A percentile compares a stretch with the other conserved stretches of the same genome.
Evolutionary conservation across 2,797 vertebrate species (phyloP).

Genomic region (Merluccius polli): DNA sequence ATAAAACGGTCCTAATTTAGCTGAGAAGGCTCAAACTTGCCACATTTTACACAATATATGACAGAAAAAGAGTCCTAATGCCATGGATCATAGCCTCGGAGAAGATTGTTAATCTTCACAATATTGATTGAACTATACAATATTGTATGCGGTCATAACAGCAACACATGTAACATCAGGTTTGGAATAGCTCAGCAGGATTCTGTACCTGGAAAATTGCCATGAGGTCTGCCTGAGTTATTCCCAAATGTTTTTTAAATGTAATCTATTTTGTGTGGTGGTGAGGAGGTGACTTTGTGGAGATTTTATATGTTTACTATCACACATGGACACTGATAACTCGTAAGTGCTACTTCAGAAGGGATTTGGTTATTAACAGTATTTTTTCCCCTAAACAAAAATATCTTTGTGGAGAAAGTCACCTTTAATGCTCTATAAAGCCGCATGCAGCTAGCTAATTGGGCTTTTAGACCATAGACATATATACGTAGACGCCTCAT

Average conservation of each 20-base stretch:
- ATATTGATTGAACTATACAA: constrained; percentile 19
- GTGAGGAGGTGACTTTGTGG: neutral
- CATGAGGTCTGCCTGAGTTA: neutral
- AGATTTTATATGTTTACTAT: neutral
- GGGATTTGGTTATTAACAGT: constrained; percentile 35
- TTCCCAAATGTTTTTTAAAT: neutral
- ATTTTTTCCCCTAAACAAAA: constrained; percentile 30
- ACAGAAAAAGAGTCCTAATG: constrained; percentile 14
- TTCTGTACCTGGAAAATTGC: neutral
- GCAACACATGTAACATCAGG: neutral
- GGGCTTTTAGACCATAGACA: constrained; percentile 55
- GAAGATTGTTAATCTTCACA: constrained; percentile 23
- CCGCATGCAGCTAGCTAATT: constrained; percentile 60
- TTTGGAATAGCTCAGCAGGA: neutral
- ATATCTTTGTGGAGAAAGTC: constrained; percentile 27
- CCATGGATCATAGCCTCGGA: constrained; percentile 5
- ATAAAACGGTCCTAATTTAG: constrained; percentile 20
- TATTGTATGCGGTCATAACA: constrained; percentile 15
- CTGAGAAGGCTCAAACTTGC: constrained; percentile 18
- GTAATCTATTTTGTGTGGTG: neutral
- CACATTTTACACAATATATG: neutral
- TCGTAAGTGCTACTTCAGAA: constrained; percentile 30
- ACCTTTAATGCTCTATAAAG: constrained; percentile 56
- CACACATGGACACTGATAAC: constrained; percentile 1
- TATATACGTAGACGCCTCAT: too few species aligned